These are phyloP conservation scores for Hipposideros armiger DNA, from an alignment of 2,113 vertebrate genomes.

Conservation along the genomic window DNA sequence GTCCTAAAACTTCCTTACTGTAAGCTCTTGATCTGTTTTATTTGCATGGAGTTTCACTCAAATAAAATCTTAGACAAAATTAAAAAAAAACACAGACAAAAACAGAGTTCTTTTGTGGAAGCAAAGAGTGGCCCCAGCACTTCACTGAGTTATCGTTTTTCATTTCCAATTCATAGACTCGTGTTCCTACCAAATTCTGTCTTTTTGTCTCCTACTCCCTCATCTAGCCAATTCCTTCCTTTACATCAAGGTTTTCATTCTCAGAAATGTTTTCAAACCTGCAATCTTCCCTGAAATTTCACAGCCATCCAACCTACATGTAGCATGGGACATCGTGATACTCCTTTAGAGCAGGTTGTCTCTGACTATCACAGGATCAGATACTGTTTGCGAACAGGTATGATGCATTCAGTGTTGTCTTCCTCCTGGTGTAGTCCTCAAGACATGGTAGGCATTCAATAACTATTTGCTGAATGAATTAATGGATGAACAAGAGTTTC, in stretches of 20 bases:
- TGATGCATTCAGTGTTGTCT: not conserved
- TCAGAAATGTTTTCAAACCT: not conserved
- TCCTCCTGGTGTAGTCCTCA: not conserved
- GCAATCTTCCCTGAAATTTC: not conserved
- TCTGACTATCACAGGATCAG: not conserved
- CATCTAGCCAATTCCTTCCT: not conserved
- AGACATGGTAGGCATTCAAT: not conserved
- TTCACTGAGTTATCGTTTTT: not conserved
- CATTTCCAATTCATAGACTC: not conserved
- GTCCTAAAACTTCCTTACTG: not conserved
- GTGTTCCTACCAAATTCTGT: not conserved
- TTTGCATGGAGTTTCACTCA: not conserved
- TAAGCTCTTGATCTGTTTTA: not conserved
- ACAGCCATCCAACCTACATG: not conserved
- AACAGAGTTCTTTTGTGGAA: not conserved
- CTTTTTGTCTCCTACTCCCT: not conserved
- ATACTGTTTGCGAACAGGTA: not conserved
- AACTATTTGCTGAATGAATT: not conserved
- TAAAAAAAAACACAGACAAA: not conserved
- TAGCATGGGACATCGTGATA: rapidly evolving
- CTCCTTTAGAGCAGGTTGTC: rapidly evolving
- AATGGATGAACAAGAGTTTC: not conserved
- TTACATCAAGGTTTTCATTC: not conserved
- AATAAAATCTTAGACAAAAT: not conserved
- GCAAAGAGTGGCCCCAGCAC: rapidly evolving